Evolutionary conservation across 2,797 vertebrate species (phyloP).

Genomic region (Morelia viridis): DNA sequence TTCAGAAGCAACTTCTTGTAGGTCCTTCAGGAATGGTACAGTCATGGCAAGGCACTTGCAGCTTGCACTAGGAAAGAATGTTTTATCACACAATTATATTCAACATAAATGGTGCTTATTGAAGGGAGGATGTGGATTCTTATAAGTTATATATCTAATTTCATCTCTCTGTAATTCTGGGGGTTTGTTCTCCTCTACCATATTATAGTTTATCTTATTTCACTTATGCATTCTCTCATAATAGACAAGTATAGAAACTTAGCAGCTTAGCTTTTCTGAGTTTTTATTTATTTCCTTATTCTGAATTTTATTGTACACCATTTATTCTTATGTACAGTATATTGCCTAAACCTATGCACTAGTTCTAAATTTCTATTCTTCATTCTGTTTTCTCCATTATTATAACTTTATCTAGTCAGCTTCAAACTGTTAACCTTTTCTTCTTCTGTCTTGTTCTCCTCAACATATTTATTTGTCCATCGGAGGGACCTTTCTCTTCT

Average conservation of each 20-base stretch:
- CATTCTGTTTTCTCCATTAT: background rate
- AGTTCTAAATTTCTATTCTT: background rate
- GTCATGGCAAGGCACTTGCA: too few species aligned
- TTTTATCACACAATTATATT: background rate
- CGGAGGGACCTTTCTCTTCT: background rate
- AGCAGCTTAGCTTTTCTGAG: background rate
- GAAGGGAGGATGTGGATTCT: background rate
- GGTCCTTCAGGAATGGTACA: too few species aligned
- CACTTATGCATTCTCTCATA: background rate
- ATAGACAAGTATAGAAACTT: background rate
- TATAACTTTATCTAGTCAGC: background rate
- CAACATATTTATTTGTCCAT: background rate
- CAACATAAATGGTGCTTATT: background rate
- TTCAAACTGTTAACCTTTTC: background rate
- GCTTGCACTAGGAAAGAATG: background rate
- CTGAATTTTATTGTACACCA: background rate
- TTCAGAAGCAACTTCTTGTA: too few species aligned
- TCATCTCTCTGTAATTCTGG: background rate
- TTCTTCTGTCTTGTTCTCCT: background rate
- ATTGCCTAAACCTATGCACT: background rate
- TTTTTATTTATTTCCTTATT: background rate
- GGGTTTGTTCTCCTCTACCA: background rate
- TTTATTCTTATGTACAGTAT: background rate
- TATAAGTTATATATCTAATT: background rate
- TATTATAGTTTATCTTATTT: background rate